These are phyloP conservation scores for Chiloscyllium plagiosum DNA, from an alignment of 2,113 vertebrate species.

Conservation along the genomic window DNA sequence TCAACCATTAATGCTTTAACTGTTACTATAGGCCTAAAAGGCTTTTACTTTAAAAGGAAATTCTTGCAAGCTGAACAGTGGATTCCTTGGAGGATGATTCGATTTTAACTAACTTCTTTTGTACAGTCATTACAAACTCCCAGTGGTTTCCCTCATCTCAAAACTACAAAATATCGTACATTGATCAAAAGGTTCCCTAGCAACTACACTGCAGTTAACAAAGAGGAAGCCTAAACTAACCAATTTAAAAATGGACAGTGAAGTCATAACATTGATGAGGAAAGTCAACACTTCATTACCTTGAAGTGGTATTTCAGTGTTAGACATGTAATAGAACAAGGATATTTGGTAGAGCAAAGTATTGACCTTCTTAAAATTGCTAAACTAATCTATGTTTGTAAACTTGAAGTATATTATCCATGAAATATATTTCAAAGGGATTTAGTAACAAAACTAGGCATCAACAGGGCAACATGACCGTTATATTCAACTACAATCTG, in stretches of 20 bases:
- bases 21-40: not conserved
- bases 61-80: no score
- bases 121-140: not conserved
- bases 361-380: not conserved
- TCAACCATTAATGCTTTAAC: not conserved
- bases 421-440: no score
- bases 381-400: not conserved
- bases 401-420: not conserved
- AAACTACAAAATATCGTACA: not conserved
- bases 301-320: not conserved
- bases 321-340: not conserved
- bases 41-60: not conserved
- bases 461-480: no score
- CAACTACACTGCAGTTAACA: not conserved
- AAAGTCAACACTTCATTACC: not conserved
- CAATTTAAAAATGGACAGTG: not conserved
- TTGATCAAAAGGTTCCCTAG: not conserved
- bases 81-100: not conserved
- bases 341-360: not conserved
- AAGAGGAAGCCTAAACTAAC: not conserved
- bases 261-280: not conserved
- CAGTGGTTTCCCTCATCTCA: not conserved
- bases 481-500: no score
- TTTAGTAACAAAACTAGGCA: no score
- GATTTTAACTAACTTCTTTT: not conserved